Evolutionary conservation across 2,888 invertebrate species (phyloP).

Genomic region (Cephonodes hylas): DNA sequence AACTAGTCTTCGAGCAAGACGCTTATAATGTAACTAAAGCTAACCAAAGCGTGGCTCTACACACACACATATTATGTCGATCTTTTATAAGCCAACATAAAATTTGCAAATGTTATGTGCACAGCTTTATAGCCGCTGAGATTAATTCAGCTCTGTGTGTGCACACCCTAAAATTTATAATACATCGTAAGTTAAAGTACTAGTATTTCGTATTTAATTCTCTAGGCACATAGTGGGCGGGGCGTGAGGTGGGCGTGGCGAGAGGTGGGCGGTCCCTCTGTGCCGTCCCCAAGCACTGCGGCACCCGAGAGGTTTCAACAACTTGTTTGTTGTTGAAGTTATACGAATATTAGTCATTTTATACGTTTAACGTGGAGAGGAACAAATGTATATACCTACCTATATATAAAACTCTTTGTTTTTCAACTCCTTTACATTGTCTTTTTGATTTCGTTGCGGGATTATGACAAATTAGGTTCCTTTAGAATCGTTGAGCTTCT

Average conservation of each 20-base stretch:
- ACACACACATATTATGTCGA: too few relatives aligned
- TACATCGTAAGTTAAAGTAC: conserved; percentile 42
- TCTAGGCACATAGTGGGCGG: conserved; percentile 68
- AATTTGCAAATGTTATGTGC: too few relatives aligned
- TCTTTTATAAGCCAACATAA: too few relatives aligned
- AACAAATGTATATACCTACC: neutral
- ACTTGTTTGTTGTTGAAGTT: conserved; percentile 63
- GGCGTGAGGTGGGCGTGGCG: conserved; percentile 62
- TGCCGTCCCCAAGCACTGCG: conserved; percentile 67
- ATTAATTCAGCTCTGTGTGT: neutral
- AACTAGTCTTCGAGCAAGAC: too few relatives aligned
- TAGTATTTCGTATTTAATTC: conserved; percentile 57
- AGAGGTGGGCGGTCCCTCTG: conserved; percentile 56
- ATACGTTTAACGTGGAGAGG: conserved; percentile 12
- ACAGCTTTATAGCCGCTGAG: neutral
- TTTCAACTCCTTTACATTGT: too few relatives aligned
- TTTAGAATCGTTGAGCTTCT: neutral
- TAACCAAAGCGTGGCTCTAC: too few relatives aligned
- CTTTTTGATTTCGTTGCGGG: too few relatives aligned
- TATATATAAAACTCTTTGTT: neutral
- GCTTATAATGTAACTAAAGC: too few relatives aligned
- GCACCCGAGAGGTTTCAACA: conserved; percentile 52
- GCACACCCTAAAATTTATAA: conserved; percentile 33
- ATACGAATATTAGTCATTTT: conserved; percentile 35
- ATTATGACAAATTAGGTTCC: too few relatives aligned